A percentile compares a stretch with the other conserved stretches of the same genome.
Conservation (phyloP, 1,140 invertebrate species). For the Pseudomyrmex gracilis region DNA sequence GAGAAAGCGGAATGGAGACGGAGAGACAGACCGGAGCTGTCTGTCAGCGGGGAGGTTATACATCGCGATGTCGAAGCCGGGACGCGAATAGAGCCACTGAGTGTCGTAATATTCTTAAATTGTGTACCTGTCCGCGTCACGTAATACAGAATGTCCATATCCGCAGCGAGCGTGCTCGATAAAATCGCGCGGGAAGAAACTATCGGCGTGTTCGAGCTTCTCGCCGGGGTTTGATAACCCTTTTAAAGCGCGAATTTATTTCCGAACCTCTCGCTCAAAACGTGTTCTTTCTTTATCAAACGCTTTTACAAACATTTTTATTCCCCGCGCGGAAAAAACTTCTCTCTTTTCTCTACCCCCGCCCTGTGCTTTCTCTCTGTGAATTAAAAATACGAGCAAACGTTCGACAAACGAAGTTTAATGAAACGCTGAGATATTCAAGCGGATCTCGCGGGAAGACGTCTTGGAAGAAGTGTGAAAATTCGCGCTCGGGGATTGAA, state of each 20-base stretch:
- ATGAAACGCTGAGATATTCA: background rate
- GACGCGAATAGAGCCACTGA: slow-evolving; percentile 19
- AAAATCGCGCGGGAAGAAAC: background rate
- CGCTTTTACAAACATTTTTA: background rate
- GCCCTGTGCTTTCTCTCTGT: background rate
- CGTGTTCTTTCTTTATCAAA: background rate
- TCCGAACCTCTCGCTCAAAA: background rate
- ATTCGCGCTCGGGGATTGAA: background rate
- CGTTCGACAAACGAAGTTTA: background rate
- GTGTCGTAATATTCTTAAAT: slow-evolving; percentile 43
- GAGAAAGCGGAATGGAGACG: background rate
- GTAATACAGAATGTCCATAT: slow-evolving; percentile 13
- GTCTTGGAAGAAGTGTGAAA: background rate
- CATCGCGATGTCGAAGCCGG: slow-evolving; percentile 22
- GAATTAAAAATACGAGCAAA: background rate
- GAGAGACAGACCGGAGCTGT: slow-evolving; percentile 42
- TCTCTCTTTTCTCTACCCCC: no score
- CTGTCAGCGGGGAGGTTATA: slow-evolving; percentile 56
- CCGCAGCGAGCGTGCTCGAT: slow-evolving; percentile 9
- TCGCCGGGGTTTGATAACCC: background rate
- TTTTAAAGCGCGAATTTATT: background rate
- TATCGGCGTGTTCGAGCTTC: background rate
- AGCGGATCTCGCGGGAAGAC: background rate
- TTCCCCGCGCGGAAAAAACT: no score
- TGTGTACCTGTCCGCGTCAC: background rate